These are phyloP conservation scores for Diorhabda sublineata DNA, from an alignment of 1,140 invertebrate species.

Conservation along the genomic window DNA sequence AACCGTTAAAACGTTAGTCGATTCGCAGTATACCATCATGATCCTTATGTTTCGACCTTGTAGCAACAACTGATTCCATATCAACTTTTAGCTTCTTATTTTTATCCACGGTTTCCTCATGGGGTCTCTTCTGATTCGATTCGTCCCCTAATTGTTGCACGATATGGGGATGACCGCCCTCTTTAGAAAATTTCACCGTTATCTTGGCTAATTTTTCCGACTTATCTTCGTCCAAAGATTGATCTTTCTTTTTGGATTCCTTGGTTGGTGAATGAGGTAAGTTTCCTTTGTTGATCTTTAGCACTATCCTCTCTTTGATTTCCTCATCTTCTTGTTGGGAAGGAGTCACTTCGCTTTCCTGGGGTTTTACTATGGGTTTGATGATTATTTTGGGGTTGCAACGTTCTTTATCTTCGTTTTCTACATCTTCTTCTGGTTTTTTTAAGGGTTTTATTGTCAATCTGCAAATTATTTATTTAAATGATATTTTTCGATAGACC, in stretches of 20 bases:
- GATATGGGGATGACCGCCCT: slow-evolving; percentile 42
- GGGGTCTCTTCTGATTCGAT: slow-evolving; percentile 20
- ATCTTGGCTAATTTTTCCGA: slow-evolving; percentile 43
- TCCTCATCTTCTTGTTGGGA: slow-evolving; percentile 34
- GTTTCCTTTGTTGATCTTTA: slow-evolving; percentile 44
- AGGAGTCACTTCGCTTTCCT: slow-evolving; percentile 22
- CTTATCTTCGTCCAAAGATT: slow-evolving; percentile 37
- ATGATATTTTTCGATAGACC: no score
- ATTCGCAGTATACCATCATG: not conserved
- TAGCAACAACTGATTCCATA: slow-evolving; percentile 5
- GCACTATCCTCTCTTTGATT: slow-evolving; percentile 43
- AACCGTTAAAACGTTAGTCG: not conserved
- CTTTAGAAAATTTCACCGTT: slow-evolving; percentile 45
- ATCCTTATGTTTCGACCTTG: slow-evolving; percentile 13
- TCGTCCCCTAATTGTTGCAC: slow-evolving; percentile 33
- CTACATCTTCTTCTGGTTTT: slow-evolving; percentile 27
- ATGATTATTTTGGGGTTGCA: slow-evolving; percentile 44
- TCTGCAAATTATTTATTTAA: not conserved
- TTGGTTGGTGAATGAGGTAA: slow-evolving; percentile 28
- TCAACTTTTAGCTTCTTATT: slow-evolving; percentile 21
- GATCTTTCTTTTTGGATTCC: slow-evolving; percentile 32
- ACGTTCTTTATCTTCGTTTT: slow-evolving; percentile 22
- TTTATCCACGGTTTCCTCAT: slow-evolving; percentile 26
- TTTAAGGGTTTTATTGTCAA: slow-evolving; percentile 26
- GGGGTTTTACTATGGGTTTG: slow-evolving; percentile 41